A percentile compares a stretch with the other conserved stretches of the same genome.
phyloP scores from a whole-genome alignment of 2,888 invertebrate species.

The Cremastinae sp. region DNA sequence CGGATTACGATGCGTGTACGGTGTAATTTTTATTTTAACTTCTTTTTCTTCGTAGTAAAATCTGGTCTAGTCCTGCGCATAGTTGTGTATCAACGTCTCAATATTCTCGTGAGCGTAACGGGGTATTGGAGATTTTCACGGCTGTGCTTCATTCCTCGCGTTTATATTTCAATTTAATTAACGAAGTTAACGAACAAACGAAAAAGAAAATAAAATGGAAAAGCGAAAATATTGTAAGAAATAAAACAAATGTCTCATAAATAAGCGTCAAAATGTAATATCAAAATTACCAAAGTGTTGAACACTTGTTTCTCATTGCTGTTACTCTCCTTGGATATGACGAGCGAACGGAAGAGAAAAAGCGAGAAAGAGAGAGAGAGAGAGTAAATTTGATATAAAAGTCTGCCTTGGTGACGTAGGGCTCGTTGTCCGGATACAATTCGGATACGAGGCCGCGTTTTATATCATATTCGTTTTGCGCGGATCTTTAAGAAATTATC shows the following conservation, averaged over 20 bases:
- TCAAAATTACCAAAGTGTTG: slow-evolving; percentile 57
- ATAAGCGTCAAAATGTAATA: slow-evolving; percentile 60
- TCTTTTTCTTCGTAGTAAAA: slow-evolving; percentile 12
- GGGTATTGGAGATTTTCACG: slow-evolving; percentile 51
- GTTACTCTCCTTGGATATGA: slow-evolving; percentile 35
- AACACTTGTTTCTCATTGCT: slow-evolving; percentile 35
- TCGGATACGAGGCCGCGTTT: slow-evolving; percentile 44
- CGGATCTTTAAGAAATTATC: slow-evolving; percentile 22
- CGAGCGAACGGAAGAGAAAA: slow-evolving; percentile 21
- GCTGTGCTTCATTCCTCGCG: slow-evolving; percentile 51
- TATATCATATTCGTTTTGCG: slow-evolving; percentile 46
- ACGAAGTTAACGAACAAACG: too few relatives aligned
- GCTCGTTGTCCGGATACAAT: slow-evolving; percentile 54
- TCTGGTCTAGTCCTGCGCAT: slow-evolving; percentile 39
- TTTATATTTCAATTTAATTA: slow-evolving; percentile 34
- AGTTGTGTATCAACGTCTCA: slow-evolving; percentile 52
- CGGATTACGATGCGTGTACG: slow-evolving; percentile 3
- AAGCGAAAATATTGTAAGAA: neutral
- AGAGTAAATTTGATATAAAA: slow-evolving; percentile 51
- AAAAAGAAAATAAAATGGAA: neutral
- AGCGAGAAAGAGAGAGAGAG: neutral
- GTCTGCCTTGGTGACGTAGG: slow-evolving; percentile 52
- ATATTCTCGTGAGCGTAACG: slow-evolving; percentile 36
- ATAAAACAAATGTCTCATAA: slow-evolving; percentile 46
- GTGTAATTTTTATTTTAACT: neutral